These are phyloP conservation scores for Trichosurus vulpecula DNA, from an alignment of 2,797 vertebrate species.

Conservation along the genomic window DNA sequence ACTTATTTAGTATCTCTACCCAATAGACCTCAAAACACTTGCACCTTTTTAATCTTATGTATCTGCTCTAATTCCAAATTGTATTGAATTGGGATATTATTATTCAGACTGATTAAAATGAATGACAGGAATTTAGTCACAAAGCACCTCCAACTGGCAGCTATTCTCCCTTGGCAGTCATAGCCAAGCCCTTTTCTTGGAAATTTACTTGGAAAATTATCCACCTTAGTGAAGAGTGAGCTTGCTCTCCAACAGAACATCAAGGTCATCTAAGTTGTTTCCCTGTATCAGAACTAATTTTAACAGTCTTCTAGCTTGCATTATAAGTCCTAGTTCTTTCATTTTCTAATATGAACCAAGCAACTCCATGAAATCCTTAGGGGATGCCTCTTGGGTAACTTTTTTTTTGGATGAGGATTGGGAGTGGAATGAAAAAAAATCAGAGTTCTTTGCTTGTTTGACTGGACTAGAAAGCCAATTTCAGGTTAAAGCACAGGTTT, in stretches of 20 bases:
- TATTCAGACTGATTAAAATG: slow-evolving; percentile 24
- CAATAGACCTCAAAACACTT: slow-evolving; percentile 8
- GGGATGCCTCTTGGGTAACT: background rate
- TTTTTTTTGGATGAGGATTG: slow-evolving; percentile 13
- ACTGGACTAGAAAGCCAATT: background rate
- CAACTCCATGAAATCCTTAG: background rate
- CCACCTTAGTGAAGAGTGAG: background rate
- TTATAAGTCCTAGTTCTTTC: background rate
- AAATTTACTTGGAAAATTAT: background rate
- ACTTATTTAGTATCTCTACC: slow-evolving; percentile 26
- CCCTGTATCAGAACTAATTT: background rate
- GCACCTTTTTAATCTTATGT: slow-evolving; percentile 14
- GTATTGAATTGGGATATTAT: slow-evolving; percentile 30
- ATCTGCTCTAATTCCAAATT: slow-evolving; percentile 1
- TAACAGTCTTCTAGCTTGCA: background rate
- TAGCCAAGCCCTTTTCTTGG: background rate
- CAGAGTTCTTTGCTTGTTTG: background rate
- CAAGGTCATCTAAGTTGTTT: background rate
- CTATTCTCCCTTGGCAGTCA: background rate
- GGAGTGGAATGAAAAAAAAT: background rate
- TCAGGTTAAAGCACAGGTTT: background rate
- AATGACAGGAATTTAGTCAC: slow-evolving; percentile 3
- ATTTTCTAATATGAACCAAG: slow-evolving; percentile 3
- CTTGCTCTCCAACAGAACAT: background rate
- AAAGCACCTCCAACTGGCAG: background rate